Base-by-base conservation (phyloP, 1,140 invertebrate species). In the Cydia splendana region DNA sequence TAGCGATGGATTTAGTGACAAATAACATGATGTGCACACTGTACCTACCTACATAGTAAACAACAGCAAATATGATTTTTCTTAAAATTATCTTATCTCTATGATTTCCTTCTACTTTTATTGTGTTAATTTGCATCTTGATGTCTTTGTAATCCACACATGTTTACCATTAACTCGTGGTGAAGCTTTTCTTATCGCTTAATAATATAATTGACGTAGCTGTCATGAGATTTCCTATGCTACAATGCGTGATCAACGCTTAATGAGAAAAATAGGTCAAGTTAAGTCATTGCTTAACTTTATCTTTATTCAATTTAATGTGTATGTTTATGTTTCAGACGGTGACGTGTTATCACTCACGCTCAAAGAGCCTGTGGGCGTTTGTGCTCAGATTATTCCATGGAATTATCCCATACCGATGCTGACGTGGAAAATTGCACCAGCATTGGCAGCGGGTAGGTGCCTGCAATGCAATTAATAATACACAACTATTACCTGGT, bases 11-110 rank as follows among this genome's bases (percentile, higher is more conserved):
- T 28, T 65, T 2, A 65, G 30, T 28, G 24, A 65, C 18, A 24
- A 28, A 65, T 24, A 18, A 18, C 20, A 4, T 65, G 20, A 65
- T 65, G 9, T 28, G 6, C 2, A 65, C 3, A 30, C 4, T 65
- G 7, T 28, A 65, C 10, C 62, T 65, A 65, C 10, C 62, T 65
- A 65, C 51, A 53, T 48, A 15, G 45, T 48, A 48, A 48, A 15
- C 12, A 48, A 13, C 12, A 15, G 12, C 45, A 48, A 48, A 15
- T 48, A 48, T 13, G 13, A 15, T 13, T 15, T 48, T 18, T 96
- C 96, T 48, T 97, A 96, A 96, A 97, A 97, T 90, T 97, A 97
- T 85, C 96, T 96, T 1, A 90, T 97, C 12, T 48, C 0, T 48
- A 48, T 15, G 13, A 48, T 48, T 48, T 48, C 62, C 88, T 96